A percentile compares a stretch with the other conserved stretches of the same genome.
Evolutionary conservation across 2,797 vertebrate species (phyloP).

Genomic region (Tarsius wallacei): DNA sequence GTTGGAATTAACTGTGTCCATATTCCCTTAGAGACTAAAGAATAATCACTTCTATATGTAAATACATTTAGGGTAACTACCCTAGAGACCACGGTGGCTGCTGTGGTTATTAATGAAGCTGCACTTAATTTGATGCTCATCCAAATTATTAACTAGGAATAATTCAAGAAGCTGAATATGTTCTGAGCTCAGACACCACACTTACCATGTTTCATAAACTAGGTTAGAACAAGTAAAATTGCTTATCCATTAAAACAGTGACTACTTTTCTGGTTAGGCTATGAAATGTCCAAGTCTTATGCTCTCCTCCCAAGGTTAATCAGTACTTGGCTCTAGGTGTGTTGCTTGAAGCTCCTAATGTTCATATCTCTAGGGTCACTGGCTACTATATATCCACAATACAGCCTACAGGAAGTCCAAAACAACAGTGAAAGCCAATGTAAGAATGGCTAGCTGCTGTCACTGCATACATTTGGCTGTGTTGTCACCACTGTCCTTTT

Average conservation of each 20-base stretch:
- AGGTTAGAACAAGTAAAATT: neutral
- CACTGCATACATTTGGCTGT: neutral
- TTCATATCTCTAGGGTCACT: neutral
- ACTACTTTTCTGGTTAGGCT: neutral
- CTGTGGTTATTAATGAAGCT: constrained; percentile 79
- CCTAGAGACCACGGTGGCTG: constrained; percentile 53
- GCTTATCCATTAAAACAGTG: neutral
- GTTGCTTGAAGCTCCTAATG: neutral
- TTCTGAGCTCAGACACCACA: neutral
- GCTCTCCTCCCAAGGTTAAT: neutral
- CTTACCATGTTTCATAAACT: neutral
- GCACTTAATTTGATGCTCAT: constrained; percentile 67
- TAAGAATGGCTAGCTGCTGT: neutral
- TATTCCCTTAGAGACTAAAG: constrained; percentile 71
- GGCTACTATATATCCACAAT: neutral
- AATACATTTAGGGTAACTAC: constrained; percentile 79
- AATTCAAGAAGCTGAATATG: constrained; percentile 57
- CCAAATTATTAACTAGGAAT: constrained; percentile 64
- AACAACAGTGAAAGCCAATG: neutral
- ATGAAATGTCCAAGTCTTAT: neutral
- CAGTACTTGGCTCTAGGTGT: neutral
- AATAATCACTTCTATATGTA: constrained; percentile 83
- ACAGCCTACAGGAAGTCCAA: neutral
- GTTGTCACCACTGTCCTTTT: neutral
- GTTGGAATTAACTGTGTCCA: constrained; percentile 51